phyloP scores from a whole-genome alignment of 2,888 invertebrate species.

The Keiferia lycopersicella region DNA sequence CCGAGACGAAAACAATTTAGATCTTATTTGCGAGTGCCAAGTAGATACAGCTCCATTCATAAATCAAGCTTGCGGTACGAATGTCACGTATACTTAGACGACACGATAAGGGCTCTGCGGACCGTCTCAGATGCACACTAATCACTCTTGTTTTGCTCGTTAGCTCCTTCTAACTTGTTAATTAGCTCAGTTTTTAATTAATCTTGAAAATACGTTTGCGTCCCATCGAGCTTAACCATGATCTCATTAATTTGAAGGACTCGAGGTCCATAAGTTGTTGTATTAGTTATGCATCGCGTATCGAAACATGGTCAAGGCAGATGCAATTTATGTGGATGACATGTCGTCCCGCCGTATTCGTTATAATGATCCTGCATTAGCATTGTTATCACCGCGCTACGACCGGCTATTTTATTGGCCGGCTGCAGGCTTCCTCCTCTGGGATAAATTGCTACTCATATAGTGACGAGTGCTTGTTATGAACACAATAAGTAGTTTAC shows the following conservation, averaged over 20 bases:
- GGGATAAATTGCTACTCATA: slow-evolving; percentile 28
- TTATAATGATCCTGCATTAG: slow-evolving; percentile 27
- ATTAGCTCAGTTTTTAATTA: slow-evolving; percentile 24
- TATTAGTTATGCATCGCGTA: neutral
- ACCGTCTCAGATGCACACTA: neutral
- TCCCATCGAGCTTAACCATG: slow-evolving; percentile 40
- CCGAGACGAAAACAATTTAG: slow-evolving; percentile 56
- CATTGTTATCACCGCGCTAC: slow-evolving; percentile 30
- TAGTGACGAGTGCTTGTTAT: slow-evolving; percentile 46
- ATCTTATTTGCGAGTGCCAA: slow-evolving; percentile 51
- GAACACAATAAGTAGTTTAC: slow-evolving; percentile 21
- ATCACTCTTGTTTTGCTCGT: slow-evolving; percentile 35
- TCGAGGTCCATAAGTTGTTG: neutral
- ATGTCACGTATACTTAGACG: slow-evolving; percentile 16
- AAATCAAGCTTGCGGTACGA: slow-evolving; percentile 20
- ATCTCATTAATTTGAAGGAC: slow-evolving; percentile 15
- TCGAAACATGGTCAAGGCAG: neutral
- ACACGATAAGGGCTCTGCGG: slow-evolving; percentile 11
- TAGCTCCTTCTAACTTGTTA: slow-evolving; percentile 21
- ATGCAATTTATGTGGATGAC: slow-evolving; percentile 18
- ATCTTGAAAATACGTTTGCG: neutral
- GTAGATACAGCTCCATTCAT: slow-evolving; percentile 29
- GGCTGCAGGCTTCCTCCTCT: slow-evolving; percentile 41
- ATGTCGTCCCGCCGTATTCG: slow-evolving; percentile 8
- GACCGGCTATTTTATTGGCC: slow-evolving; percentile 46